Evolutionary conservation across 2,113 vertebrate species (phyloP).

Genomic region (Spilogale gracilis): DNA sequence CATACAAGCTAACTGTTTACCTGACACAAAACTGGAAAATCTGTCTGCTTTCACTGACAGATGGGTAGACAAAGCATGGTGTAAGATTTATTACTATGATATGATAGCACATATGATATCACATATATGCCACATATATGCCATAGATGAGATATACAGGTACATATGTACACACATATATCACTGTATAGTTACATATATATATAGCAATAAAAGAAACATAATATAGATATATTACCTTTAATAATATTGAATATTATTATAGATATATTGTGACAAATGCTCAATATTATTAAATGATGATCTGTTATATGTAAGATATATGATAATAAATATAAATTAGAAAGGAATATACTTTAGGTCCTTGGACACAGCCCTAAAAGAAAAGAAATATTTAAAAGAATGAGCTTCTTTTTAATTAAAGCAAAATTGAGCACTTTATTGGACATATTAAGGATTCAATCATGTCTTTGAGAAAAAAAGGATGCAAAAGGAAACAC

Average conservation of each 20-base stretch:
- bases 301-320: not conserved
- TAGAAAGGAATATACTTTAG: not conserved
- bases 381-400: slow-evolving; percentile 33
- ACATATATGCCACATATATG: not conserved
- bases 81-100: not conserved
- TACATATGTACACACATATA: not conserved
- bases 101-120: not conserved
- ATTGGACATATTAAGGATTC: not conserved
- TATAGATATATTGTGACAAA: not conserved
- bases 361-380: not conserved
- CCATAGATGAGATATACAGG: not conserved
- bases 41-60: not conserved
- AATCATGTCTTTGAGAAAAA: slow-evolving; percentile 21
- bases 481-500: not conserved
- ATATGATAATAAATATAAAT: not conserved
- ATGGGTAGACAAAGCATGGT: not conserved
- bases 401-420: slow-evolving; percentile 32
- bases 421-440: slow-evolving; percentile 37
- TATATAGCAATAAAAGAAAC: not conserved
- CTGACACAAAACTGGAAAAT: not conserved
- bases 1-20: not conserved
- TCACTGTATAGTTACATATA: not conserved
- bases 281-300: not conserved
- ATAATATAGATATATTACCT: not conserved
- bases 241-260: not conserved